Percentiles rank a stretch among this genome's conserved stretches.
Evolutionary conservation across 2,888 invertebrate genomes (phyloP).

Genomic region (Folsomia manolachei): DNA sequence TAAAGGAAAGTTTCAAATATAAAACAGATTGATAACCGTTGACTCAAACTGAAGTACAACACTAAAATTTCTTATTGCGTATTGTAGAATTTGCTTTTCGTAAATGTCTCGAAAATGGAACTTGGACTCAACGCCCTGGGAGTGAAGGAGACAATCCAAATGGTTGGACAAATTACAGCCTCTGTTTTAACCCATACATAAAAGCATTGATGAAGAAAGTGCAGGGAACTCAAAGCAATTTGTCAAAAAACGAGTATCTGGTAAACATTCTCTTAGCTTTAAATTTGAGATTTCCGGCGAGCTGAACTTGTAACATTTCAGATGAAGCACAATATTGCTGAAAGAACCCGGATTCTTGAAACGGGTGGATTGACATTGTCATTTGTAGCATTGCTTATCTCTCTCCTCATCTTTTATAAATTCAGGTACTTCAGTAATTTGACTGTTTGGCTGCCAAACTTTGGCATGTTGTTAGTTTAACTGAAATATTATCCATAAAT

Average conservation of each 20-base stretch:
- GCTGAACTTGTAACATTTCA: not conserved
- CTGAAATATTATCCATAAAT: too few relatives aligned
- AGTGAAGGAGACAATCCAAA: constrained; percentile 11
- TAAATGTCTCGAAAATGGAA: constrained; percentile 53
- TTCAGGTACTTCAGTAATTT: constrained; percentile 55
- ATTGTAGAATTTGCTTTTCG: constrained; percentile 54
- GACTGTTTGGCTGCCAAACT: not conserved
- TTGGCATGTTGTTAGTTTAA: too few relatives aligned
- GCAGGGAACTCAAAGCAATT: constrained; percentile 49
- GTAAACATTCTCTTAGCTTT: too few relatives aligned
- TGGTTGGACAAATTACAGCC: constrained; percentile 55
- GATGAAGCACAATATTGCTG: constrained; percentile 52
- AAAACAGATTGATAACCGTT: too few relatives aligned
- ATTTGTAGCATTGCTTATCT: constrained; percentile 56
- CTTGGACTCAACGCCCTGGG: constrained; percentile 53
- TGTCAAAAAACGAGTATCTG: not conserved
- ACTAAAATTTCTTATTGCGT: too few relatives aligned
- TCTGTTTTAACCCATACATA: constrained; percentile 55
- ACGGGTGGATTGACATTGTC: constrained; percentile 58
- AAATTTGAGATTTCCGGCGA: not conserved
- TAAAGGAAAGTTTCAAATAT: too few relatives aligned
- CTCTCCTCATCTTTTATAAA: constrained; percentile 58
- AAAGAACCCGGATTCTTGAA: constrained; percentile 54
- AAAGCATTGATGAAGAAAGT: constrained; percentile 51
- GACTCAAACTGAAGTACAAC: too few relatives aligned